A percentile compares a stretch with the other conserved stretches of the same genome.
These are phyloP conservation scores for Geopemphigus sp. DNA, from an alignment of 1,140 invertebrate genomes.

Conservation along the genomic window DNA sequence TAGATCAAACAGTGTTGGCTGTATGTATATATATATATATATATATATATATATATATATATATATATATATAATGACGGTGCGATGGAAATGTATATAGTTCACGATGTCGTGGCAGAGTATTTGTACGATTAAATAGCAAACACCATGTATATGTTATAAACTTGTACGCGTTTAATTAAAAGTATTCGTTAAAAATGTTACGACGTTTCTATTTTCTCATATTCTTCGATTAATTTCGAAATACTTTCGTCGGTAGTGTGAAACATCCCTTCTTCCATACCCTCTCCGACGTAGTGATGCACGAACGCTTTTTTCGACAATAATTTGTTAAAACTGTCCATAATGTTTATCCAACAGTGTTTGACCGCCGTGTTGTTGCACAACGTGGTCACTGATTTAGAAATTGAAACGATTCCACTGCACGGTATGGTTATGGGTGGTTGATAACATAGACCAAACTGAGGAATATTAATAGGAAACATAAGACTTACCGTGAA, in stretches of 20 bases:
- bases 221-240: conserved; percentile 38
- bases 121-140: too few species aligned
- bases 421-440: not conserved
- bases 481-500: too few species aligned
- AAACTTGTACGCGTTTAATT: too few species aligned
- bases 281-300: conserved; percentile 40
- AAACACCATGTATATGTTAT: too few species aligned
- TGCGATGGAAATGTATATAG: too few species aligned
- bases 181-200: too few species aligned
- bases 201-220: conserved; percentile 32
- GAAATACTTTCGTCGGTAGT: conserved; percentile 9
- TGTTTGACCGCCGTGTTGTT: conserved; percentile 66
- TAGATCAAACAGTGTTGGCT: too few species aligned
- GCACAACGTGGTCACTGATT: conserved; percentile 54
- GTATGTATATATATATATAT: too few species aligned
- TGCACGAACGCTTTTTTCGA: conserved; percentile 42
- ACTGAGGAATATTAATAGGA: conserved; percentile 55
- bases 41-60: too few species aligned
- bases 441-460: conserved; percentile 55
- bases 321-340: conserved; percentile 58
- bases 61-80: too few species aligned
- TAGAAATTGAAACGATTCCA: not conserved
- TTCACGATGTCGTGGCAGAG: too few species aligned
- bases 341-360: conserved; percentile 69
- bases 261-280: conserved; percentile 41